Evolutionary conservation across 2,797 vertebrate genomes (phyloP).

Genomic region (Thalassophryne amazonica): DNA sequence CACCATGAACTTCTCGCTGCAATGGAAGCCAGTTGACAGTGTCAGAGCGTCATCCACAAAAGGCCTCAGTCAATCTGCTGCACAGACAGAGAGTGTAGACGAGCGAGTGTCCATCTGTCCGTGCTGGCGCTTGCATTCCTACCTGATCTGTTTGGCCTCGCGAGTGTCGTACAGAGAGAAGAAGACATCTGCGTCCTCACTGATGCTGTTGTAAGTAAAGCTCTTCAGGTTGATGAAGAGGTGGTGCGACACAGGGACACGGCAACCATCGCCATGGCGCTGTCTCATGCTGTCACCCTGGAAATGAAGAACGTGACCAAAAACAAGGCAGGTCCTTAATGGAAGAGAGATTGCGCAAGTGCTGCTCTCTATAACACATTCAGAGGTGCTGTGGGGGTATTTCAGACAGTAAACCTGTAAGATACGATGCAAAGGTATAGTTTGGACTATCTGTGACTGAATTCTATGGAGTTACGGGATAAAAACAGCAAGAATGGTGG

Average conservation of each 20-base stretch:
- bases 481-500: no score
- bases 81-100: constrained; percentile 1
- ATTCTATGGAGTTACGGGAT: no score
- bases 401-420: constrained; percentile 1
- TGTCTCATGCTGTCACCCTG: constrained; percentile 90
- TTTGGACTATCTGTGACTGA: no score
- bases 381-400: constrained; percentile 11
- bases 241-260: constrained; percentile 94
- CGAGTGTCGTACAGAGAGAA: constrained; percentile 94
- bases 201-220: constrained; percentile 98
- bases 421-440: no score
- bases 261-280: constrained; percentile 90
- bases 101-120: not conserved
- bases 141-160: constrained; percentile 98
- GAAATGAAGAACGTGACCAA: constrained; percentile 38
- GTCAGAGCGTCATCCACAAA: constrained; percentile 19
- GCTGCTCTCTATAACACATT: constrained; percentile 15
- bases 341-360: constrained; percentile 5
- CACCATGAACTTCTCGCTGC: constrained; percentile 98
- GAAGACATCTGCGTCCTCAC: constrained; percentile 96
- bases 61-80: constrained; percentile 22
- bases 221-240: constrained; percentile 98
- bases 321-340: constrained; percentile 21
- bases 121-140: not conserved
- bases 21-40: constrained; percentile 51